phyloP scores from a whole-genome alignment of 2,113 vertebrate species.

The Sclerurus mexicanus region DNA sequence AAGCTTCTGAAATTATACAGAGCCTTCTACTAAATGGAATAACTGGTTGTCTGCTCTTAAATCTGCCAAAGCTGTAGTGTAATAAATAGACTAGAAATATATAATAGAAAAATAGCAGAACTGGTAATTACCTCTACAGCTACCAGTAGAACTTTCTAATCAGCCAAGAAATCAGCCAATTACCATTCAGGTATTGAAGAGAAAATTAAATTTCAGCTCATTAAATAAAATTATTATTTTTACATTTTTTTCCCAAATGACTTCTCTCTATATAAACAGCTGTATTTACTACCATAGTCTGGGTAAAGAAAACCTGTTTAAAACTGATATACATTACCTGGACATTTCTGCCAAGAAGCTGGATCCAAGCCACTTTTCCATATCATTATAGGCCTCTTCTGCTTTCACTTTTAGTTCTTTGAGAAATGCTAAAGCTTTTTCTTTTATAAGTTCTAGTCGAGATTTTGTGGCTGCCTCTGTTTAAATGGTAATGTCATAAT shows the following conservation, averaged over 20 bases:
- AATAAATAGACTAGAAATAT: neutral
- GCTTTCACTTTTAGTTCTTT: conserved; percentile 73
- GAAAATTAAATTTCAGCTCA: neutral
- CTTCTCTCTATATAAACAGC: neutral
- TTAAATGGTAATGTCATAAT: conserved; percentile 19
- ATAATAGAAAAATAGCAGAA: neutral
- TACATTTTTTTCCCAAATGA: neutral
- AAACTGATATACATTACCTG: conserved; percentile 72
- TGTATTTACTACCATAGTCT: neutral
- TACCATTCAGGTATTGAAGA: neutral
- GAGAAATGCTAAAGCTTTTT: conserved; percentile 74
- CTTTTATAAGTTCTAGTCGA: conserved; percentile 81
- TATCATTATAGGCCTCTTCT: conserved; percentile 72
- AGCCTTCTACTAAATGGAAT: neutral
- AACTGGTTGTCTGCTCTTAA: neutral
- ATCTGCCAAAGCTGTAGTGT: neutral
- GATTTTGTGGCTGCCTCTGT: conserved; percentile 75
- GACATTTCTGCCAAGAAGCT: conserved; percentile 82
- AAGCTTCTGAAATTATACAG: neutral
- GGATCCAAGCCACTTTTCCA: conserved; percentile 82
- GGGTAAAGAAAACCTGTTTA: neutral
- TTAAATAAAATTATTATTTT: neutral
- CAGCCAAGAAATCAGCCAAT: neutral
- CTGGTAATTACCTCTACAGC: neutral
- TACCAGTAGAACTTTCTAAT: neutral